These are phyloP conservation scores for Chrysomela aeneicollis DNA, from an alignment of 2,888 invertebrate genomes.

Conservation along the genomic window DNA sequence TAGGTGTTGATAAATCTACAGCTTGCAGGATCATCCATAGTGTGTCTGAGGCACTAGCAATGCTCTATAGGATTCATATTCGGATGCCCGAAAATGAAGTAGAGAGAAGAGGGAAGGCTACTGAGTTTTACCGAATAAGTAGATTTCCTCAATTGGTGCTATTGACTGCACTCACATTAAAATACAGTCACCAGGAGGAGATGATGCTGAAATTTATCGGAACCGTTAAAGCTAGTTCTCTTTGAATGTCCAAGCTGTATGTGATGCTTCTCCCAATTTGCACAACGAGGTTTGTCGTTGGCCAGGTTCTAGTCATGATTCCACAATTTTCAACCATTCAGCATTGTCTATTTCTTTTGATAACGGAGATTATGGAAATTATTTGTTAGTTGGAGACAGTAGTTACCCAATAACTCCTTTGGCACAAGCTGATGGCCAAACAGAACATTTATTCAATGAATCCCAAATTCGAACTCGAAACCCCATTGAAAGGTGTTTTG, in stretches of 20 bases:
- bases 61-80: constrained; percentile 6
- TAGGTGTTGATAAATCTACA: constrained; percentile 17
- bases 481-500: constrained; percentile 44
- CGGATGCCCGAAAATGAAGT: constrained; percentile 10
- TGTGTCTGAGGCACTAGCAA: constrained; percentile 7
- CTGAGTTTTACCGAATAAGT: constrained; percentile 17
- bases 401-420: constrained; percentile 40
- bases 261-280: constrained; percentile 40
- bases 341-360: constrained; percentile 39
- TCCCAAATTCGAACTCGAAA: constrained; percentile 35
- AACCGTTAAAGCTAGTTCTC: constrained; percentile 47
- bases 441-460: neutral
- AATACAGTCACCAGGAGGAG: constrained; percentile 47
- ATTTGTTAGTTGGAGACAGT: constrained; percentile 42
- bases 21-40: constrained; percentile 14
- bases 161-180: constrained; percentile 50
- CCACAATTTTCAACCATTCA: constrained; percentile 47
- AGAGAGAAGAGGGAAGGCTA: neutral
- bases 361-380: constrained; percentile 31
- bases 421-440: neutral
- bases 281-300: constrained; percentile 46
- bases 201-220: constrained; percentile 44
- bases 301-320: constrained; percentile 46
- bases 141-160: constrained; percentile 41
- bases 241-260: constrained; percentile 45